These are phyloP conservation scores for Eulemur rubriventer DNA, from an alignment of 2,797 vertebrate genomes.

Conservation along the genomic window DNA sequence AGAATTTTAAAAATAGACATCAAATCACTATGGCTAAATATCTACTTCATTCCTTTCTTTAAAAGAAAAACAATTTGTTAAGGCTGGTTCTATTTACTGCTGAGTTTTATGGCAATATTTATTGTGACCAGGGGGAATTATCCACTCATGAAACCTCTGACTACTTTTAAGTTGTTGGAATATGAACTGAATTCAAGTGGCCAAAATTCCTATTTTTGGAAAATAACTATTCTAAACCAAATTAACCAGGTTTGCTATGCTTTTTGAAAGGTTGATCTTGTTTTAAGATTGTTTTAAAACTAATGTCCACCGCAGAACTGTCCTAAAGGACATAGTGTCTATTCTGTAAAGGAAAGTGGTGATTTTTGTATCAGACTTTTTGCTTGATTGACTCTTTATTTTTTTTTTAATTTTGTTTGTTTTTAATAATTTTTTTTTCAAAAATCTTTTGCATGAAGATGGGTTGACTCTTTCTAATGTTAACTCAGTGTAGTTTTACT, in stretches of 20 bases:
- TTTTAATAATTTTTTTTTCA: neutral
- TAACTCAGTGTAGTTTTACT: neutral
- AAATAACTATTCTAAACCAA: conserved; percentile 45
- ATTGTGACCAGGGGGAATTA: neutral
- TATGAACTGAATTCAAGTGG: conserved; percentile 36
- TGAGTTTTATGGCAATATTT: conserved; percentile 51
- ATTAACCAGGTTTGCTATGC: neutral
- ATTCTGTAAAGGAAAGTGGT: neutral
- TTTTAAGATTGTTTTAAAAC: conserved; percentile 45
- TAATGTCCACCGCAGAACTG: neutral
- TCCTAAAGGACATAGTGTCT: neutral
- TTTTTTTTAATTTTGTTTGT: neutral
- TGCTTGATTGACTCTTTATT: neutral
- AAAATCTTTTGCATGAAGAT: neutral
- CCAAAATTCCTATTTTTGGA: conserved; percentile 51
- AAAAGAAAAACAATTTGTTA: conserved; percentile 54
- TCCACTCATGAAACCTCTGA: neutral
- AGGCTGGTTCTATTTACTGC: conserved; percentile 19
- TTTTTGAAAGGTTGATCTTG: conserved; percentile 42
- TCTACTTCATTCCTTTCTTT: conserved; percentile 39
- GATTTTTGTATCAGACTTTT: neutral
- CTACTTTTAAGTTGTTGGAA: conserved; percentile 29
- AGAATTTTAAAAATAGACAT: conserved; percentile 52
- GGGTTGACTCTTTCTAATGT: neutral
- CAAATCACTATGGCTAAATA: conserved; percentile 1